A percentile compares a stretch with the other conserved stretches of the same genome.
Conservation (phyloP, 2,113 vertebrate species). For the Passerina amoena region DNA sequence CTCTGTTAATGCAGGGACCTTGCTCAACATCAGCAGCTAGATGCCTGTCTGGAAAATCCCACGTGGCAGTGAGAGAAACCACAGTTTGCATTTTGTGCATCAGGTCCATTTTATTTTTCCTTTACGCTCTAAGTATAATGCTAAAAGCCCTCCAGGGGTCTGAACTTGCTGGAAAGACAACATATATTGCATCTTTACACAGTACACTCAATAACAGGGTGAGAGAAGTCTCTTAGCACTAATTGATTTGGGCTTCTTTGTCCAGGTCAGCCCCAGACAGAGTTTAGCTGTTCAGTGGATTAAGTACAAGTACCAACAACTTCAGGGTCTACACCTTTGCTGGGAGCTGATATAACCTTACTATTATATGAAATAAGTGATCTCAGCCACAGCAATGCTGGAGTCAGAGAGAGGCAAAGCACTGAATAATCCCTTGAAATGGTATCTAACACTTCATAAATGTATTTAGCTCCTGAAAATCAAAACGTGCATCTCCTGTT, state of each 20-base stretch:
- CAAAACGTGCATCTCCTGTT: not conserved
- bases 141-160: not conserved
- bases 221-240: not conserved
- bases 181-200: not conserved
- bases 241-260: not conserved
- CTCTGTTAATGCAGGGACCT: not conserved
- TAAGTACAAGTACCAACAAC: not conserved
- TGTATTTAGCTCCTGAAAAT: not conserved
- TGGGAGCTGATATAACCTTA: not conserved
- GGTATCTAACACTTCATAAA: not conserved
- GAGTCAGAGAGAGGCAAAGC: not conserved
- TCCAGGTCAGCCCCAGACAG: not conserved
- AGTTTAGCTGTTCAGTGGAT: not conserved
- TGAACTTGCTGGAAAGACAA: not conserved
- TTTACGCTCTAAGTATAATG: not conserved
- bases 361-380: not conserved
- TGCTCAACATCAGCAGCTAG: not conserved
- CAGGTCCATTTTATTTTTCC: not conserved
- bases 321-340: not conserved
- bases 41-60: not conserved
- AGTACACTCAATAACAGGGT: not conserved
- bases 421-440: not conserved
- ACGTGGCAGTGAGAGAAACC: not conserved
- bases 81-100: not conserved
- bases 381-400: not conserved